These are phyloP conservation scores for Drosophila nigricruria DNA, from an alignment of 2,888 invertebrate genomes.

Conservation along the genomic window DNA sequence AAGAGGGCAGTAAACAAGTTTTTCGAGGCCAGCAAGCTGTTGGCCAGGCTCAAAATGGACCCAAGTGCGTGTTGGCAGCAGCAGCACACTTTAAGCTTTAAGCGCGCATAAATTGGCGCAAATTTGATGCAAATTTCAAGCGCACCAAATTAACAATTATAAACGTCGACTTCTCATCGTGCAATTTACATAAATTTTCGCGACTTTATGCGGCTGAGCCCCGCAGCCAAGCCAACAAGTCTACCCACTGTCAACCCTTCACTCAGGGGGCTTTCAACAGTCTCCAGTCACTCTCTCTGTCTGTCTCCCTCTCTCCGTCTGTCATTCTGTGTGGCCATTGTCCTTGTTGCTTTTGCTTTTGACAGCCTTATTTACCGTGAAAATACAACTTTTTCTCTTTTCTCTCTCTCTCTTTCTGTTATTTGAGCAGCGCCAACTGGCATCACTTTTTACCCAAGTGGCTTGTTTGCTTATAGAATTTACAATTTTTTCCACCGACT, in stretches of 20 bases:
- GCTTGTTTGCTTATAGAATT: conserved; percentile 67
- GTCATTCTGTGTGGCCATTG: conserved; percentile 36
- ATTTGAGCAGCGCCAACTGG: conserved; percentile 23
- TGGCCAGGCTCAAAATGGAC: conserved; percentile 29
- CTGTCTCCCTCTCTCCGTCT: not conserved
- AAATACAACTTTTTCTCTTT: conserved; percentile 63
- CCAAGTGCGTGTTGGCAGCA: conserved; percentile 5
- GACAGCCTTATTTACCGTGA: conserved; percentile 63
- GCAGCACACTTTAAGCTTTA: conserved; percentile 17
- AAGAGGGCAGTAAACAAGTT: conserved; percentile 33
- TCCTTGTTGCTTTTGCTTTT: conserved; percentile 48
- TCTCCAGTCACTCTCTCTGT: not conserved
- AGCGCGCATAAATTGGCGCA: conserved; percentile 23
- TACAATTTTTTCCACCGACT: conserved; percentile 48
- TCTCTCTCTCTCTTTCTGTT: not conserved
- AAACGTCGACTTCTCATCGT: conserved; percentile 44
- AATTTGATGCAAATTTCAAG: conserved; percentile 46
- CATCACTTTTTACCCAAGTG: conserved; percentile 55
- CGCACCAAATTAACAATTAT: conserved; percentile 52
- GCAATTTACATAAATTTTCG: conserved; percentile 65
- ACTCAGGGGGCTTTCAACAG: conserved; percentile 5
- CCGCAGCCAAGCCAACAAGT: no score
- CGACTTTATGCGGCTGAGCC: conserved; percentile 28
- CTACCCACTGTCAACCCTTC: conserved; percentile 9
- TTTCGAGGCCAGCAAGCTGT: not conserved